Evolutionary conservation across 2,113 vertebrate species (phyloP), one percentile per base, ranked within the genome.

Genomic region (Nesoenas mayeri): DNA sequence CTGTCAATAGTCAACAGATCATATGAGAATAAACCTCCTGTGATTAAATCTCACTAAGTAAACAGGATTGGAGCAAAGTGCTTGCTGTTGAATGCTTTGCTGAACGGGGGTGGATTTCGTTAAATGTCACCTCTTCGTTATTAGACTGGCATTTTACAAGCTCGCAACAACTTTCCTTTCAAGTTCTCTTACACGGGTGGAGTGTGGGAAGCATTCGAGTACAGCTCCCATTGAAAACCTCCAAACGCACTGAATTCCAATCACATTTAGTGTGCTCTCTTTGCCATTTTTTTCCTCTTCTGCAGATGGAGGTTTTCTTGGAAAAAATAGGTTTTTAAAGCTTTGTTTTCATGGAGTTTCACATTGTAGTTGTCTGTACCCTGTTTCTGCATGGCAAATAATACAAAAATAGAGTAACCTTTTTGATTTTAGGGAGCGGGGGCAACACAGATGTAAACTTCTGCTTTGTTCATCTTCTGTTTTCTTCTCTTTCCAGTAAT

Each of bases 401-500:
- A 34, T 51, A 38, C 5, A 57, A 58, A 95, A 89, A n/a, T 60
- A 24, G 29, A 85, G 16, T 36, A 89, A 74, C 38, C 36, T 70
- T 42, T 75, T 79, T n/a, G 20, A 53, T 53, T 70, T 64, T 40
- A 15, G 51, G 18, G 12, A 4, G 4, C 34, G 56, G 28, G 29
- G 31, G 31, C 32, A 66, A 17, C 14, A n/a, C 18, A 57, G 10
- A 66, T 71, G 12, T 47, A 44, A 87, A 74, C 53, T 58, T 84
- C 71, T 64, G 24, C 10, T 91, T 53, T 94, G 44, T 92, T 97
- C 71, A 97, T 69, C 60, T 47, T 85, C 92, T 89, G 67, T 77
- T 79, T 90, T 75, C 56, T 88, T 98, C 79, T 98, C 85, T 97
- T 98, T 97, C 73, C 97, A 99, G 99, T 70, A 99, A 99, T 69